phyloP scores from a whole-genome alignment of 2,797 vertebrate species.

The Gymnodraco acuticeps region DNA sequence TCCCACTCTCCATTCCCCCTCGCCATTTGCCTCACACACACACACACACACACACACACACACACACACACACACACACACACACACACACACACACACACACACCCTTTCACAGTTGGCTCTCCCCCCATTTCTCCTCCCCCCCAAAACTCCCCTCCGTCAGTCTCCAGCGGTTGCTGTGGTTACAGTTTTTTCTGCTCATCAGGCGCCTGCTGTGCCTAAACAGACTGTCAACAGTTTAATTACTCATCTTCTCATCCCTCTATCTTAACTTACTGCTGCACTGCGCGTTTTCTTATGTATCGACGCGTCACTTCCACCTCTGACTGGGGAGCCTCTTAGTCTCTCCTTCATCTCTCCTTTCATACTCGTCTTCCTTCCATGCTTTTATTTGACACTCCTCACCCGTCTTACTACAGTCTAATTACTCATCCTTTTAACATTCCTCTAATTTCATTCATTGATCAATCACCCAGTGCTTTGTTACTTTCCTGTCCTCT shows the following conservation, averaged over 20 bases:
- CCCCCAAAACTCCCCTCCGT: conserved; percentile 50
- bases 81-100: conserved; percentile 4
- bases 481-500: conserved; percentile 44
- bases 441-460: conserved; percentile 29
- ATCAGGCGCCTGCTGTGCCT: conserved; percentile 74
- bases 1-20: conserved; percentile 12
- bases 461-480: conserved; percentile 11
- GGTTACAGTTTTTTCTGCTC: conserved; percentile 78
- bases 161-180: conserved; percentile 74
- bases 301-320: conserved; percentile 34
- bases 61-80: background rate
- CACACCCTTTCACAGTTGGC: conserved; percentile 21
- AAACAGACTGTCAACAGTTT: conserved; percentile 80
- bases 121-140: conserved; percentile 20
- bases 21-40: background rate
- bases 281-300: background rate
- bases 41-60: background rate
- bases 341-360: conserved; percentile 12
- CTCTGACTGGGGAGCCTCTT: background rate
- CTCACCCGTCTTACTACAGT: conserved; percentile 9
- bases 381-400: background rate
- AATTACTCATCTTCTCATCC: conserved; percentile 76
- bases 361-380: conserved; percentile 19
- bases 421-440: conserved; percentile 52
- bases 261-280: conserved; percentile 33